phyloP scores from a whole-genome alignment of 2,797 vertebrate genomes.

The Lophius americanus region DNA sequence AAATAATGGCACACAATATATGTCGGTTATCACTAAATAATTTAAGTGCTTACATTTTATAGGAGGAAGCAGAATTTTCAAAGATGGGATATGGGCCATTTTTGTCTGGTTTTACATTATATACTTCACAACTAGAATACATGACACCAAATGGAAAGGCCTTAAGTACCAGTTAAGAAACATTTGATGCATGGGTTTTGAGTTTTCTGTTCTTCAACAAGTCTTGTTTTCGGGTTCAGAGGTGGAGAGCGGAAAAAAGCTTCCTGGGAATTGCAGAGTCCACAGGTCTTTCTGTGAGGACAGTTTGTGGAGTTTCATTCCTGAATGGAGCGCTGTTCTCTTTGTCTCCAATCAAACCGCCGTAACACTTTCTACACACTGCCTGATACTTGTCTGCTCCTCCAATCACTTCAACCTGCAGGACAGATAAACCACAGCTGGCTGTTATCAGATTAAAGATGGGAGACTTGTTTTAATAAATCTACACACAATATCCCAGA shows the following conservation, averaged over 20 bases:
- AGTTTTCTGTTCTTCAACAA: not conserved
- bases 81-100: not conserved
- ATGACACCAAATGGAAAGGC: not conserved
- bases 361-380: constrained; percentile 89
- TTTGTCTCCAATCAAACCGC: constrained; percentile 82
- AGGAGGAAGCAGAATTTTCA: not conserved
- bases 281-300: constrained; percentile 13
- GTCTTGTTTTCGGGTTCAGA: constrained; percentile 51
- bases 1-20: not conserved
- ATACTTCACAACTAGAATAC: not conserved
- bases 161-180: not conserved
- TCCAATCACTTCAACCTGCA: constrained; percentile 95
- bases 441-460: not conserved
- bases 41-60: not conserved
- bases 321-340: constrained; percentile 81
- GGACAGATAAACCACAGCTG: not conserved
- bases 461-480: not conserved
- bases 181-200: not conserved
- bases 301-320: constrained; percentile 59
- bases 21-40: constrained; percentile 12
- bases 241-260: constrained; percentile 76
- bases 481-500: not conserved
- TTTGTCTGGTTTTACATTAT: not conserved
- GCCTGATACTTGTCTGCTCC: constrained; percentile 96
- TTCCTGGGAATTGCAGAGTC: constrained; percentile 70